phyloP scores from a whole-genome alignment of 2,113 vertebrate genomes.

The Vimba vimba region DNA sequence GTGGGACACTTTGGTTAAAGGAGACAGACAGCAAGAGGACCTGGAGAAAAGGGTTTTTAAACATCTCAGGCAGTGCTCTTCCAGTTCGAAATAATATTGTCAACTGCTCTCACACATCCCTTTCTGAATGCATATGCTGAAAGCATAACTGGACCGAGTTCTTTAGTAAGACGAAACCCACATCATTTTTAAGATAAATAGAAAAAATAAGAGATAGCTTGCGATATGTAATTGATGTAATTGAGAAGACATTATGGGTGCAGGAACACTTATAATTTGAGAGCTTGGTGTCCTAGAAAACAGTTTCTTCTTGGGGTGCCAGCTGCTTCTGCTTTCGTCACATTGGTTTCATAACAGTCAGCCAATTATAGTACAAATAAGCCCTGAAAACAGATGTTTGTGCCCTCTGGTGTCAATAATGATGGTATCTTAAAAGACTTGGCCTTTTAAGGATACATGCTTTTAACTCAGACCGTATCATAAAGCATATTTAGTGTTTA shows the following conservation, averaged over 20 bases:
- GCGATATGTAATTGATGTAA: background rate
- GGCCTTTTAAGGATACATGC: background rate
- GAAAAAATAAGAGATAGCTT: background rate
- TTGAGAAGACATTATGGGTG: background rate
- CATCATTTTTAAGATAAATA: background rate
- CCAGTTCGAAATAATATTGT: conserved; percentile 26
- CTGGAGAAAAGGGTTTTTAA: background rate
- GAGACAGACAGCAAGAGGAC: conserved; percentile 9
- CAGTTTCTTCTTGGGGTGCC: background rate
- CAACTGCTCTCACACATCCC: background rate
- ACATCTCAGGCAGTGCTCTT: background rate
- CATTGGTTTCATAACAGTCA: background rate
- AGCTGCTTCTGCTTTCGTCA: conserved; percentile 18
- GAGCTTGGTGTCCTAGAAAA: conserved; percentile 26
- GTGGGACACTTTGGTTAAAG: conserved; percentile 21
- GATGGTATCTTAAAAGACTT: background rate
- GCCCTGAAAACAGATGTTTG: background rate
- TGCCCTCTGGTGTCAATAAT: background rate
- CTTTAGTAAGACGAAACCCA: background rate
- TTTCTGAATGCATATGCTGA: background rate
- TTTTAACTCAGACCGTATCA: too few species aligned
- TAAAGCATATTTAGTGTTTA: background rate
- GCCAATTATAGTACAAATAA: background rate
- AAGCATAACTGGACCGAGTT: background rate
- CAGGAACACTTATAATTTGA: conserved; percentile 6